Percentiles rank a stretch among this genome's conserved stretches.
Conservation (phyloP, 2,888 invertebrate genomes). For the Amiota communis region DNA sequence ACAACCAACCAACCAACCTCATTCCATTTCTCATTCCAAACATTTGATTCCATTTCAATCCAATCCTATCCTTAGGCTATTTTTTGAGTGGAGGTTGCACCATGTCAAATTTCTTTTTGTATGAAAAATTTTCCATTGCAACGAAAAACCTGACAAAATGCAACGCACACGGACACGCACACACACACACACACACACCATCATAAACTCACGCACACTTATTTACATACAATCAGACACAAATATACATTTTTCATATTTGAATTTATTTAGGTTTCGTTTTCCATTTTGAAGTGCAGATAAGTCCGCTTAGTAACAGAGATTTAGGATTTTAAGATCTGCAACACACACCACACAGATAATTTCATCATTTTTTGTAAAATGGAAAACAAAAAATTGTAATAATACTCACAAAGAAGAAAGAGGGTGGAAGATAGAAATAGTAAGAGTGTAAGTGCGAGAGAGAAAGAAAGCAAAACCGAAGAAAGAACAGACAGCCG, state of each 20-base stretch:
- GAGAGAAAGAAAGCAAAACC: not conserved
- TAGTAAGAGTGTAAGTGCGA: not conserved
- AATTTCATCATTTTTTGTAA: constrained; percentile 6
- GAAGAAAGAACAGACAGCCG: not conserved
- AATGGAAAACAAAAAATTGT: not conserved
- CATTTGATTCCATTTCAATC: not conserved
- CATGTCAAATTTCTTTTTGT: constrained; percentile 51
- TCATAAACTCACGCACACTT: too few species aligned
- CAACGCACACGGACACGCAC: not conserved
- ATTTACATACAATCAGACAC: too few species aligned
- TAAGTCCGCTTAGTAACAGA: constrained; percentile 26
- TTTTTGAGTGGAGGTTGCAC: constrained; percentile 51
- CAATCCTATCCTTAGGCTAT: constrained; percentile 21
- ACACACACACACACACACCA: too few species aligned
- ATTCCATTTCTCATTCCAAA: constrained; percentile 35
- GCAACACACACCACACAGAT: not conserved
- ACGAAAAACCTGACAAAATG: constrained; percentile 1
- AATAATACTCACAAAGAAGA: too few species aligned
- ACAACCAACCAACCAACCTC: constrained; percentile 51
- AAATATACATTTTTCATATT: too few species aligned
- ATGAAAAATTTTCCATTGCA: constrained; percentile 60
- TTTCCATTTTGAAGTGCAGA: constrained; percentile 3
- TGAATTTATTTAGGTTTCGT: too few species aligned
- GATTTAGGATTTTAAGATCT: not conserved
- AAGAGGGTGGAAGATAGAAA: too few species aligned